Evolutionary conservation across 2,113 vertebrate genomes (phyloP).

Genomic region (Oreochromis spilurus): DNA sequence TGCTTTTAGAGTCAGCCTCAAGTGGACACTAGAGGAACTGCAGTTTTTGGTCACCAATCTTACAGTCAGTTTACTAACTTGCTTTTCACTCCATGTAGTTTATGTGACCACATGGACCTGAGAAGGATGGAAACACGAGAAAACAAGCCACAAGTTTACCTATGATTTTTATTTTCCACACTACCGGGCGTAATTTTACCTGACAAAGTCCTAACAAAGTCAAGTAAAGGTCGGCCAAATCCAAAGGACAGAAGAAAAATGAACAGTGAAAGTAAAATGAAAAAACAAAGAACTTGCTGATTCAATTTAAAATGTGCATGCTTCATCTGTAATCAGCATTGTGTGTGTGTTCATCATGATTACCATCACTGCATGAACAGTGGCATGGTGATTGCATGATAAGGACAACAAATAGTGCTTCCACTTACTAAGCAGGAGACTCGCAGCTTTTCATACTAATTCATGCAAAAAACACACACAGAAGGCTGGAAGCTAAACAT

Average conservation of each 20-base stretch:
- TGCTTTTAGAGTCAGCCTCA: background rate
- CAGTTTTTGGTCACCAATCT: background rate
- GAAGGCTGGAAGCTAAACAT: background rate
- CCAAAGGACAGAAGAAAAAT: background rate
- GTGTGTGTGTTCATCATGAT: background rate
- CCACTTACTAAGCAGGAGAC: background rate
- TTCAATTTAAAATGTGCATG: background rate
- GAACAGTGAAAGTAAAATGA: background rate
- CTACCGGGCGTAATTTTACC: background rate
- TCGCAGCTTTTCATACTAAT: background rate
- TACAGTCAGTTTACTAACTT: background rate
- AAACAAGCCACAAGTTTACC: background rate
- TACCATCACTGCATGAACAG: background rate
- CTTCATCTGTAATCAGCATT: slow-evolving; percentile 19
- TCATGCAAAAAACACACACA: background rate
- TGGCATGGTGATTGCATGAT: background rate
- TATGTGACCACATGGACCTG: background rate
- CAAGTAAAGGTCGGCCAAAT: background rate
- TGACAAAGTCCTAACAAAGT: background rate
- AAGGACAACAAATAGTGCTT: background rate
- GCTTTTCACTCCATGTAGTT: background rate
- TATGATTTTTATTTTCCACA: background rate
- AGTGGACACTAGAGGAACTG: background rate
- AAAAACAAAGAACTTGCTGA: background rate
- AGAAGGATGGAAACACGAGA: background rate